Evolutionary conservation across 2,113 vertebrate species (phyloP).

Genomic region (human (Homo sapiens)): GRCh38 chr3:161203001-161203500

Average conservation of each 20-base stretch:
- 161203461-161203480: not conserved
- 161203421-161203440: not conserved
- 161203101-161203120: not conserved
- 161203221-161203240: not conserved
- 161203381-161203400: constrained; percentile 10
- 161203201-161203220: not conserved
- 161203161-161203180: not conserved
- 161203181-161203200: not conserved
- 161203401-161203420: not conserved
- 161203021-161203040: constrained; percentile 32
- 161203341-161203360: not conserved
- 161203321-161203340: not conserved
- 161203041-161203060: not conserved
- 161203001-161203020: not conserved
- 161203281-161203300: not conserved
- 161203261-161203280: not conserved
- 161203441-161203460: not conserved
- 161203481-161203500: not conserved
- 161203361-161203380: not conserved
- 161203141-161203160: not conserved
- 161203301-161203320: not conserved
- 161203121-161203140: not conserved
- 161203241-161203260: not conserved
- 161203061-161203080: not conserved
- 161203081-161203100: not conserved